Conservation (phyloP, 2,797 vertebrate species). For the Mormyrus hasselquistii region DNA sequence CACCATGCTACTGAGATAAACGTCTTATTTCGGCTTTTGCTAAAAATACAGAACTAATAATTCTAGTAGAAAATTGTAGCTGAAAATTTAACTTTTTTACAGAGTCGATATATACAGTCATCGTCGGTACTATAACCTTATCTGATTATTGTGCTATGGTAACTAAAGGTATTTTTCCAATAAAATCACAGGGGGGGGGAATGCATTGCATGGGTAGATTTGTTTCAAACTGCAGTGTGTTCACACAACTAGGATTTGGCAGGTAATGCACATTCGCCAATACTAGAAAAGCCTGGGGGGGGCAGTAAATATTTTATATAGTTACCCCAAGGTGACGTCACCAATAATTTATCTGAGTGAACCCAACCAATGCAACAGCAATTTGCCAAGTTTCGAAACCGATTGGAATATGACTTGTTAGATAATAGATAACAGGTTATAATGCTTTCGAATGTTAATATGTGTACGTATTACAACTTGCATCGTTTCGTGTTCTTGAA, state of each 20-base stretch:
- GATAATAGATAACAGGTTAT: neutral
- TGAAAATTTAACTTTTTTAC: neutral
- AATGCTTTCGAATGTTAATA: neutral
- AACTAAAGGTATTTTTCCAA: slow-evolving; percentile 25
- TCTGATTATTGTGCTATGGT: slow-evolving; percentile 10
- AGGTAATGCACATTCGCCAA: neutral
- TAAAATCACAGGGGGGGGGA: neutral
- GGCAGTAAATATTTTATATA: neutral
- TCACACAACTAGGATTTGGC: neutral
- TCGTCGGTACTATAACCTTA: neutral
- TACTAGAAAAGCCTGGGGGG: neutral
- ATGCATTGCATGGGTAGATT: neutral
- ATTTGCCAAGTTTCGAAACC: neutral
- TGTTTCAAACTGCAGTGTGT: neutral
- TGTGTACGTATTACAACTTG: neutral
- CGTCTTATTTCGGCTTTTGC: neutral
- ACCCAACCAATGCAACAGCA: neutral
- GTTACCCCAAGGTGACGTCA: neutral
- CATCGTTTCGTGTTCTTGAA: neutral
- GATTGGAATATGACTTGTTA: neutral
- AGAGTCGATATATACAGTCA: neutral
- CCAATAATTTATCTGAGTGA: neutral
- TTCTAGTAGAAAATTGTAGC: neutral
- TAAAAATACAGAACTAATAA: neutral
- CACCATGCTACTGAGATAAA: neutral